phyloP scores from a whole-genome alignment of 1,140 invertebrate genomes.

The Hycleus phaleratus region DNA sequence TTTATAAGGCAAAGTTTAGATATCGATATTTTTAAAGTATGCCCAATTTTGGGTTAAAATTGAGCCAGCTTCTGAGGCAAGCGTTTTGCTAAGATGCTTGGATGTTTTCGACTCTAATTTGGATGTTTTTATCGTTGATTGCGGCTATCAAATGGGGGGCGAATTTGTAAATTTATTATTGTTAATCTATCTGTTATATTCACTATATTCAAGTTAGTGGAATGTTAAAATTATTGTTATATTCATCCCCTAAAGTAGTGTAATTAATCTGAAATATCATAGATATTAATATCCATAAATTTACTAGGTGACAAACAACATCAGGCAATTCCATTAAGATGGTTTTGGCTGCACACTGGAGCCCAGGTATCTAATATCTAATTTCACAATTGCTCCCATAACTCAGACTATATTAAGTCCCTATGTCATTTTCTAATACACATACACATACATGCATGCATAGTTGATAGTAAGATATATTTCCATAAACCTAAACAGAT shows the following conservation, averaged over 20 bases:
- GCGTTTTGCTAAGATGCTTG: too few relatives aligned
- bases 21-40: too few relatives aligned
- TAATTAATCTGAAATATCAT: slow-evolving; percentile 35
- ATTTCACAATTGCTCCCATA: slow-evolving; percentile 38
- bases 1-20: too few relatives aligned
- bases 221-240: background rate
- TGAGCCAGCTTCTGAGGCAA: too few relatives aligned
- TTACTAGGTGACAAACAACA: slow-evolving; percentile 34
- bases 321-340: slow-evolving; percentile 36
- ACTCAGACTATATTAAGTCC: slow-evolving; percentile 21
- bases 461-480: too few relatives aligned
- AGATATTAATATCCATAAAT: slow-evolving; percentile 38
- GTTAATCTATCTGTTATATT: background rate
- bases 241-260: slow-evolving; percentile 10
- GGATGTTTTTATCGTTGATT: too few relatives aligned
- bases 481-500: too few relatives aligned
- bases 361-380: slow-evolving; percentile 31
- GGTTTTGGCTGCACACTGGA: slow-evolving; percentile 21
- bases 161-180: background rate
- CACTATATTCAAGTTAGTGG: background rate
- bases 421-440: slow-evolving; percentile 11
- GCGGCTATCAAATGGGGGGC: too few relatives aligned
- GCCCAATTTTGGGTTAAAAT: too few relatives aligned
- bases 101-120: too few relatives aligned
- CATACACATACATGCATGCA: too few relatives aligned